Evolutionary conservation across 2,888 invertebrate genomes (phyloP).

Genomic region (Drosophila emarginata): DNA sequence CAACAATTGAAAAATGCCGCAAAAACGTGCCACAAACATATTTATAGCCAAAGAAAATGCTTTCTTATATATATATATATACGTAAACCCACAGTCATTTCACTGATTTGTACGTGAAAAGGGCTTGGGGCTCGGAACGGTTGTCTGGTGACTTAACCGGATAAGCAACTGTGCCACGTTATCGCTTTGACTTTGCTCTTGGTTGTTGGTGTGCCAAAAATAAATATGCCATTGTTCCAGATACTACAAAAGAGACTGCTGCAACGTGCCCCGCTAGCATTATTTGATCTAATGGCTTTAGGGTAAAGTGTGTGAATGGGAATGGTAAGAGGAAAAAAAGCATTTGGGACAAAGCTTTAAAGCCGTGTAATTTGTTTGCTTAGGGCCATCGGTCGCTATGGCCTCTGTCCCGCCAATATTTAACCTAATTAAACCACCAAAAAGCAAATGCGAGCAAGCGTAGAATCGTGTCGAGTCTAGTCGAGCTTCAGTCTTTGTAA

Average conservation of each 20-base stretch:
- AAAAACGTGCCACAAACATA: constrained; percentile 38
- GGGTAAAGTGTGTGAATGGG: background rate
- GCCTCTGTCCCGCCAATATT: constrained; percentile 37
- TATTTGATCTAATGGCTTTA: constrained; percentile 21
- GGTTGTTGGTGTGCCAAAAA: constrained; percentile 52
- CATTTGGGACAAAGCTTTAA: constrained; percentile 54
- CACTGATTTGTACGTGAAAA: constrained; percentile 17
- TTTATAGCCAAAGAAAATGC: constrained; percentile 8
- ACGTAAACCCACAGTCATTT: background rate
- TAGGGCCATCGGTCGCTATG: constrained; percentile 31
- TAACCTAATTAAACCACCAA: constrained; percentile 74
- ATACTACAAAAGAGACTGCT: constrained; percentile 39
- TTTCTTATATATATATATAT: background rate
- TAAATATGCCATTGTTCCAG: constrained; percentile 63
- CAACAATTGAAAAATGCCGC: constrained; percentile 53
- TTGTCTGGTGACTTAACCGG: constrained; percentile 14
- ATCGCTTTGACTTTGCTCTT: constrained; percentile 48
- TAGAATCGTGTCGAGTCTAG: constrained; percentile 20
- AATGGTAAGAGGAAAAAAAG: background rate
- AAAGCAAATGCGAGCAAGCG: constrained; percentile 13
- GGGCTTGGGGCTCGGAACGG: background rate
- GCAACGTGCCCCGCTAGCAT: constrained; percentile 25
- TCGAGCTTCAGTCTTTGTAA: constrained; percentile 42
- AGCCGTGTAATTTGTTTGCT: constrained; percentile 72
- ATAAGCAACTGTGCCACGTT: constrained; percentile 60